Evolutionary conservation across 2,888 invertebrate species (phyloP).

Genomic region (Lasioglossum lativentre): DNA sequence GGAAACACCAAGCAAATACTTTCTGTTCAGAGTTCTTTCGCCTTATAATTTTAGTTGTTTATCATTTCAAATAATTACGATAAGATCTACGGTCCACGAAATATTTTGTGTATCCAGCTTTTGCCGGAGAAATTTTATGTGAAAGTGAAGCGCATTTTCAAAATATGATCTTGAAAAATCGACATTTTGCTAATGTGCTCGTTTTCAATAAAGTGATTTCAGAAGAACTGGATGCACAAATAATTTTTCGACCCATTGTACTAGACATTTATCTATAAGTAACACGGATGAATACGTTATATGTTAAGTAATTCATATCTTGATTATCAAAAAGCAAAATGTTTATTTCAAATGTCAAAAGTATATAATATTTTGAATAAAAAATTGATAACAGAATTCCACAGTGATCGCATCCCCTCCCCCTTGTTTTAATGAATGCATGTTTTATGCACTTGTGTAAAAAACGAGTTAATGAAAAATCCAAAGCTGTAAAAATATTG

Average conservation of each 20-base stretch:
- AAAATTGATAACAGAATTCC: slow-evolving; percentile 56
- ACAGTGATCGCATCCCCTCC: not conserved
- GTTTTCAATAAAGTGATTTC: not conserved
- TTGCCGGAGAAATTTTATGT: not conserved
- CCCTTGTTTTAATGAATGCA: not conserved
- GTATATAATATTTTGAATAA: slow-evolving; percentile 72
- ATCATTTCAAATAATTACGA: slow-evolving; percentile 26
- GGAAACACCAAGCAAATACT: not conserved
- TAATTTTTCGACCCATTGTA: not conserved
- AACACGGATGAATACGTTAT: slow-evolving; percentile 26
- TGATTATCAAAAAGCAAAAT: slow-evolving; percentile 49
- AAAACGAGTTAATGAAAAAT: not conserved
- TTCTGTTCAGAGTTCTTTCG: slow-evolving; percentile 25
- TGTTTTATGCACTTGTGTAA: not conserved
- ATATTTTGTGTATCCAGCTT: not conserved
- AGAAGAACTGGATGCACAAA: not conserved
- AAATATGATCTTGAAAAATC: not conserved
- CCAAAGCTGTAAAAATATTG: too few species aligned
- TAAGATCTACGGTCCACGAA: slow-evolving; percentile 16
- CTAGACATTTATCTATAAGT: slow-evolving; percentile 15
- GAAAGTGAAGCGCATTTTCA: not conserved
- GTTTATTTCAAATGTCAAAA: slow-evolving; percentile 68
- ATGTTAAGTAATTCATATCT: slow-evolving; percentile 50
- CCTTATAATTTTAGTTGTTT: slow-evolving; percentile 38
- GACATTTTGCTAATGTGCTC: not conserved